Percentiles rank a stretch among this genome's conserved stretches.
Conservation (phyloP, 1,140 invertebrate genomes). For the Heliconius eleuchia region DNA sequence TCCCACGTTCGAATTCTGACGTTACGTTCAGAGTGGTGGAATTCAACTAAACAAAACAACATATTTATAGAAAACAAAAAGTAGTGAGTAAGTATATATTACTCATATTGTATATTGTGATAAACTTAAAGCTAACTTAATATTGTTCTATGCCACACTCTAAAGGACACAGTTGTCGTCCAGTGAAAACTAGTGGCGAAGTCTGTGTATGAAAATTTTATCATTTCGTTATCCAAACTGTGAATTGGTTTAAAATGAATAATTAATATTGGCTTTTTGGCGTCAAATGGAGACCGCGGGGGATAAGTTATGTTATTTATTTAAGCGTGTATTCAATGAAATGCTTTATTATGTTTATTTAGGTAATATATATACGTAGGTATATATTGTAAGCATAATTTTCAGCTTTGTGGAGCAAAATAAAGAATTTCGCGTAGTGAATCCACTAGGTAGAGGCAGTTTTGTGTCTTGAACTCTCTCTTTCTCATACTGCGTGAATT, state of each 20-base stretch:
- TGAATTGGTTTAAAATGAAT: conserved; percentile 12
- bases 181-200: neutral
- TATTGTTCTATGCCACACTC: neutral
- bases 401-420: no score
- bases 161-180: neutral
- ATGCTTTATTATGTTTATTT: neutral
- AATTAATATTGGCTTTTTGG: conserved; percentile 6
- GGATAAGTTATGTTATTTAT: conserved; percentile 4
- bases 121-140: neutral
- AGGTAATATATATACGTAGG: neutral
- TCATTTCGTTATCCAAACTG: conserved; percentile 7
- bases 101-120: no score
- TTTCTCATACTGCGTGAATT: no score
- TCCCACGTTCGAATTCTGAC: no score
- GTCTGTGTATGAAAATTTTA: conserved; percentile 1
- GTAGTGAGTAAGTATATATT: no score
- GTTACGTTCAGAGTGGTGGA: no score
- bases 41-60: no score
- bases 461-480: no score
- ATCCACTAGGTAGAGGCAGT: no score
- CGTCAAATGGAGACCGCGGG: neutral
- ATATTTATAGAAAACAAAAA: no score
- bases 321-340: neutral
- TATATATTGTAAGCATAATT: neutral
- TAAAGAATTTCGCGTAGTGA: no score